Evolutionary conservation across 2,113 vertebrate species (phyloP).

Genomic region (Formicarius rufipectus): DNA sequence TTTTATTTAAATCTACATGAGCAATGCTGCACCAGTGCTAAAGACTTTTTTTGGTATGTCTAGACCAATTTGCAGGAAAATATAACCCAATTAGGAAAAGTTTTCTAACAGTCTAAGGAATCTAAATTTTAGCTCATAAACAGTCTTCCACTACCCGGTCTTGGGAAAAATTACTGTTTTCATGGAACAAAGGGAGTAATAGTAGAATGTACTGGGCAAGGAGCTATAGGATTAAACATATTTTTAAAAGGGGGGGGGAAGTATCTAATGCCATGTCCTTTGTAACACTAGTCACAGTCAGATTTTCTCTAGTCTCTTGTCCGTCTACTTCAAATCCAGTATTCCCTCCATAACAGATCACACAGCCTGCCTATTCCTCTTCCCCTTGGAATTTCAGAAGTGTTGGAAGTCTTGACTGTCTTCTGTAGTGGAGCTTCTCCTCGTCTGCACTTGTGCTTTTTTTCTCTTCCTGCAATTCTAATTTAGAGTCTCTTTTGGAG

Average conservation of each 20-base stretch:
- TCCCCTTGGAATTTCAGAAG: neutral
- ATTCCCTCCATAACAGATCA: neutral
- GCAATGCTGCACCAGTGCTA: neutral
- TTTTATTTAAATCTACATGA: neutral
- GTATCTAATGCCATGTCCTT: neutral
- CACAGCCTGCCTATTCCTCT: neutral
- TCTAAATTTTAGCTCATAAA: neutral
- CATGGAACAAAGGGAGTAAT: neutral
- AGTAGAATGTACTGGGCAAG: neutral
- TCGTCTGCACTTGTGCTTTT: neutral
- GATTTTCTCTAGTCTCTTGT: neutral
- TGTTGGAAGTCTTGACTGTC: neutral
- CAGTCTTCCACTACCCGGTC: neutral
- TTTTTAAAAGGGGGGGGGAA: neutral
- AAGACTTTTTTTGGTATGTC: neutral
- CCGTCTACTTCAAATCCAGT: neutral
- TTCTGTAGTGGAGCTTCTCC: neutral
- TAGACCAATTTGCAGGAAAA: neutral
- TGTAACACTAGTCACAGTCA: neutral
- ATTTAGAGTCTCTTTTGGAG: neutral
- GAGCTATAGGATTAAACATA: neutral
- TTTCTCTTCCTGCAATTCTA: neutral
- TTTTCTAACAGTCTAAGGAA: neutral
- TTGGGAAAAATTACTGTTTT: neutral
- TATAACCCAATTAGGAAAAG: neutral